Percentiles rank a stretch among this genome's conserved stretches.
These are phyloP conservation scores for Shinisaurus crocodilurus DNA, from an alignment of 2,113 vertebrate species.

Conservation along the genomic window DNA sequence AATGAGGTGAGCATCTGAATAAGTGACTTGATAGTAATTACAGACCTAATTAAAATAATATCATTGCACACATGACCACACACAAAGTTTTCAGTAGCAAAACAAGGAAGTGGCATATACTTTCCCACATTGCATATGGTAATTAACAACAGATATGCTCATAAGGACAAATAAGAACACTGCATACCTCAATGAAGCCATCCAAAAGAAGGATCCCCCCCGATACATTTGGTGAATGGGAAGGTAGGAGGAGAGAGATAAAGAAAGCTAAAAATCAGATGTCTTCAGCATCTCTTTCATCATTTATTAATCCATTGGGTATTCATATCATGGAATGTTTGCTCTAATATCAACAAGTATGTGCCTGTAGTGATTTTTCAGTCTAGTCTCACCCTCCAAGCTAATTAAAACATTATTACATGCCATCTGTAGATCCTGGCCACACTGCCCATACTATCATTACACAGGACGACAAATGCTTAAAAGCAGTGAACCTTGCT, in stretches of 20 bases:
- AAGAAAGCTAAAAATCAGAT: background rate
- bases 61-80: background rate
- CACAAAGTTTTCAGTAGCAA: background rate
- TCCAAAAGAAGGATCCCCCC: background rate
- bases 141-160: background rate
- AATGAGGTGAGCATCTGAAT: background rate
- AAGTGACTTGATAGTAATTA: background rate
- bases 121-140: background rate
- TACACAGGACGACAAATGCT: slow-evolving; percentile 21
- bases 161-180: background rate
- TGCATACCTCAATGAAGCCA: background rate
- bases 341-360: background rate
- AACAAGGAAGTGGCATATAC: background rate
- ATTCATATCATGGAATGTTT: background rate
- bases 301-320: background rate
- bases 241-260: no score
- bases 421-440: slow-evolving; percentile 28
- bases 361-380: slow-evolving; percentile 38
- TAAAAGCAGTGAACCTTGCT: slow-evolving; percentile 29
- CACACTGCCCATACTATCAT: slow-evolving; percentile 31
- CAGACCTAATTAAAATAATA: background rate
- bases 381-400: background rate
- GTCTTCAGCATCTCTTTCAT: background rate
- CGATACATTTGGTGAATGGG: background rate
- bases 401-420: slow-evolving; percentile 49